These are phyloP conservation scores for Lota lota DNA, from an alignment of 2,113 vertebrate species.

Conservation along the genomic window DNA sequence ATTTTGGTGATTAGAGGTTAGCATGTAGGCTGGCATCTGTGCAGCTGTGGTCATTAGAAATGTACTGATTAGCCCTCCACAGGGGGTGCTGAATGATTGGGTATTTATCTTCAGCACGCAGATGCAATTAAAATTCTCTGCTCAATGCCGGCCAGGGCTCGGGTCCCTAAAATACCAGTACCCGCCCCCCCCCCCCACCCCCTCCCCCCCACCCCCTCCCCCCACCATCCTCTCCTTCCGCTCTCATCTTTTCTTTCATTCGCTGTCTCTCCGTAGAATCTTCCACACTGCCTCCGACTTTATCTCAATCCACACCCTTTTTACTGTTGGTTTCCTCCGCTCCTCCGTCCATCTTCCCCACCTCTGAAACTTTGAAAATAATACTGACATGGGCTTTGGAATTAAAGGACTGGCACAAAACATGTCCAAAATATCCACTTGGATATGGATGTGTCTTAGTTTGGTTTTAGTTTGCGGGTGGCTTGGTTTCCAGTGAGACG, in stretches of 20 bases:
- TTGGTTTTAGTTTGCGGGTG: too few relatives aligned
- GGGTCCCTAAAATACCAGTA: constrained; percentile 47
- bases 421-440: too few relatives aligned
- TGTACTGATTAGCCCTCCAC: constrained; percentile 60
- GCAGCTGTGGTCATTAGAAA: constrained; percentile 69
- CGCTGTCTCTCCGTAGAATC: neutral
- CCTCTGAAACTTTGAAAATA: too few relatives aligned
- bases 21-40: constrained; percentile 41
- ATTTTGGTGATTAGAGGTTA: constrained; percentile 53
- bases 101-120: constrained; percentile 76
- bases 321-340: too few relatives aligned
- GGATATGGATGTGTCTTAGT: too few relatives aligned
- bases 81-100: constrained; percentile 62
- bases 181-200: neutral
- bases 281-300: too few relatives aligned
- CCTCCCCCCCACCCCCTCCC: neutral
- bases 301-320: too few relatives aligned
- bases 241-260: constrained; percentile 28
- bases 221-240: neutral
- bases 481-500: too few relatives aligned
- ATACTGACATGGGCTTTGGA: too few relatives aligned
- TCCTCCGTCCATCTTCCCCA: too few relatives aligned
- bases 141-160: constrained; percentile 51
- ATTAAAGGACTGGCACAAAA: too few relatives aligned
- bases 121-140: constrained; percentile 71